phyloP scores from a whole-genome alignment of 1,140 invertebrate genomes.

The Papilio polyxenes region DNA sequence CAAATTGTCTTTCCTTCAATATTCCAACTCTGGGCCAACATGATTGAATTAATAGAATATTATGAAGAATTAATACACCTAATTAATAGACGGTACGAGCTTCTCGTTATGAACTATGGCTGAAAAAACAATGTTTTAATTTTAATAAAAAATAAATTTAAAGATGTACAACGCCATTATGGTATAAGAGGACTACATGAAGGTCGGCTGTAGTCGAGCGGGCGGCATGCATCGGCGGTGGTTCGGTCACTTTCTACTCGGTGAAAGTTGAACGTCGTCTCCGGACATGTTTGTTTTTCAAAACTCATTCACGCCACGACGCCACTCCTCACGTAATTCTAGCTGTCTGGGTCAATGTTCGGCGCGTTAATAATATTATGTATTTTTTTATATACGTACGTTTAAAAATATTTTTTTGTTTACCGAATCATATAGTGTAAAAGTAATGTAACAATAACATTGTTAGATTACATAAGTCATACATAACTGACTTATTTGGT shows the following conservation, averaged over 20 bases:
- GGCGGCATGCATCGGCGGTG: conserved; percentile 46
- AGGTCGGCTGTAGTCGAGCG: conserved; percentile 42
- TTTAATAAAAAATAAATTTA: no score
- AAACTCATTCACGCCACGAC: conserved; percentile 43
- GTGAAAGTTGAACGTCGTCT: conserved; percentile 68
- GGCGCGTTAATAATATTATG: conserved; percentile 28
- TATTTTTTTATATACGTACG: conserved; percentile 21
- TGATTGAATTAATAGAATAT: no score
- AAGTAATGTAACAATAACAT: conserved; percentile 1
- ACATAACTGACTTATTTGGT: not conserved
- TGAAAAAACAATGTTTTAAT: no score
- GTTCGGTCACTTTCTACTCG: conserved; percentile 74
- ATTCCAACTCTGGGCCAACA: no score
- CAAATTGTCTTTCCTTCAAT: no score
- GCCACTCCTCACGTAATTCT: conserved; percentile 43
- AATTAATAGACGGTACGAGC: no score
- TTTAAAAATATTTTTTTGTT: not conserved
- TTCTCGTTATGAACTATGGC: no score
- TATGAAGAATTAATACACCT: no score
- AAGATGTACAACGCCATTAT: conserved; percentile 42
- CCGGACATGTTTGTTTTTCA: conserved; percentile 62
- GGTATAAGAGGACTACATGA: conserved; percentile 41
- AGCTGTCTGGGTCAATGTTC: conserved; percentile 38
- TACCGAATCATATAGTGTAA: not conserved
- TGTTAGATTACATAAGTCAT: not conserved